These are phyloP conservation scores for Orbicella faveolata DNA, from an alignment of 64 coral and sea anemone species.

Conservation along the genomic window DNA sequence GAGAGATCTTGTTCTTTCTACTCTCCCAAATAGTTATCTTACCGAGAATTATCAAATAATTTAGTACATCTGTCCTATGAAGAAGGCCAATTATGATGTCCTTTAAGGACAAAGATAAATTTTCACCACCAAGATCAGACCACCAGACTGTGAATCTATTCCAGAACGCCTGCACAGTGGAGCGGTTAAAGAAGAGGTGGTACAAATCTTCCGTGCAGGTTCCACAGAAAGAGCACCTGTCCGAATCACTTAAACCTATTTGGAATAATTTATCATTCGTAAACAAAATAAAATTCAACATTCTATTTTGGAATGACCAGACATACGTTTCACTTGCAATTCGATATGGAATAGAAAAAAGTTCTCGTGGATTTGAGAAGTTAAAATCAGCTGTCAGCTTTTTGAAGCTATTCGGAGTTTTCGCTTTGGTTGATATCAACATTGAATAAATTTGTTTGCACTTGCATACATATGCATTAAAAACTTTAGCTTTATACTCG, in stretches of 20 bases:
- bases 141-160: not conserved
- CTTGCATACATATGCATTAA: no score
- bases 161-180: not conserved
- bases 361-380: no score
- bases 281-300: not conserved
- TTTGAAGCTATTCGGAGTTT: no score
- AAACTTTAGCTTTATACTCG: no score
- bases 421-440: no score
- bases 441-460: no score
- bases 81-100: not conserved
- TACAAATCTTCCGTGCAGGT: not conserved
- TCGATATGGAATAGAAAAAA: no score
- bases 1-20: conserved; percentile 2
- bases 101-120: not conserved
- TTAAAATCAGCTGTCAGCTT: no score
- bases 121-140: not conserved
- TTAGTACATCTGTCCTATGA: not conserved
- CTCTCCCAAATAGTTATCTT: conserved; percentile 3
- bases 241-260: conserved; percentile 24
- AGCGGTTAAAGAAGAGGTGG: not conserved
- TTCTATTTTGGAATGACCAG: not conserved
- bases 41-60: conserved; percentile 10
- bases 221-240: not conserved
- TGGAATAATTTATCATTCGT: not conserved
- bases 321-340: no score